Conservation (phyloP, 2,888 invertebrate genomes). For the Mantis religiosa region DNA sequence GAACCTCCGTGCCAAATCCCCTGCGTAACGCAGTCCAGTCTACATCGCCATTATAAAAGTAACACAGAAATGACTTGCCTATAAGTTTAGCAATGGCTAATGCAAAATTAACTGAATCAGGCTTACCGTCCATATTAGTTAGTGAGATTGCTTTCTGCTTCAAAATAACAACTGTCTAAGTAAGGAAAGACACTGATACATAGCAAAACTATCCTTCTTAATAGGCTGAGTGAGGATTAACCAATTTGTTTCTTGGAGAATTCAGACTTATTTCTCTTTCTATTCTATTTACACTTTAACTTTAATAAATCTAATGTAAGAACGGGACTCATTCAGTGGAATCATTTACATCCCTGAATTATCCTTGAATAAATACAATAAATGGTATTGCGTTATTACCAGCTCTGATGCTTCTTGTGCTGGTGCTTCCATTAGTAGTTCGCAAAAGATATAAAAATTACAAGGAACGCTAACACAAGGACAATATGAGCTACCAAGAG, state of each 20-base stretch:
- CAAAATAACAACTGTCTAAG: background rate
- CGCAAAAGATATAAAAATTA: background rate
- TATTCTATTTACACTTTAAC: background rate
- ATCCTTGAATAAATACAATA: background rate
- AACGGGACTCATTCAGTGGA: background rate
- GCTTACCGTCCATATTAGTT: background rate
- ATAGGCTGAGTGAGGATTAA: background rate
- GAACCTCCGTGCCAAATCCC: too few relatives aligned
- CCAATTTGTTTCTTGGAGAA: background rate
- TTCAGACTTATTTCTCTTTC: background rate
- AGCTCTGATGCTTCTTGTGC: background rate
- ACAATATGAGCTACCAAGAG: background rate
- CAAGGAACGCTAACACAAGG: background rate
- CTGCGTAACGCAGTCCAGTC: too few relatives aligned
- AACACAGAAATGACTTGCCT: too few relatives aligned
- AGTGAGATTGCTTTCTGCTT: background rate
- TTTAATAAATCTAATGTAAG: background rate
- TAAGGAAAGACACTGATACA: background rate
- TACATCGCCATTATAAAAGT: too few relatives aligned
- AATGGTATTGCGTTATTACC: background rate
- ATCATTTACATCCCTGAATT: background rate
- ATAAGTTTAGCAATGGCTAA: too few relatives aligned
- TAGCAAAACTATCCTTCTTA: background rate
- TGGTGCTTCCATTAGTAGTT: background rate
- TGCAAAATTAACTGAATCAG: background rate